A percentile compares a stretch with the other conserved stretches of the same genome.
These are phyloP conservation scores for Zapornia atra DNA, from an alignment of 2,113 vertebrate genomes.

Conservation along the genomic window DNA sequence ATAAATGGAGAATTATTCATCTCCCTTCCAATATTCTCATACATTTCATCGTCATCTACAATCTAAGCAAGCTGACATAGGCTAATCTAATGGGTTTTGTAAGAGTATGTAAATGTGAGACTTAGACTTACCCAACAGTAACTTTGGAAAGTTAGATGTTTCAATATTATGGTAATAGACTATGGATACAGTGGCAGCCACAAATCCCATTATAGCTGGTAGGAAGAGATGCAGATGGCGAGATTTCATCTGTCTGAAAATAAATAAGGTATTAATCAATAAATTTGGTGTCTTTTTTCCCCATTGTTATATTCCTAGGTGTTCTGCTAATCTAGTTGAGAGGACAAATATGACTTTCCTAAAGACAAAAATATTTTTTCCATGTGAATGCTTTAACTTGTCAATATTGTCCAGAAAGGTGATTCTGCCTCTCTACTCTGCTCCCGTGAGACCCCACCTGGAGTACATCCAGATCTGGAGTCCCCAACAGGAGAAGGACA, in stretches of 20 bases:
- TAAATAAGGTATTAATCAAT: background rate
- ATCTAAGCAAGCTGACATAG: background rate
- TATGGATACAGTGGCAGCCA: constrained; percentile 93
- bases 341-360: background rate
- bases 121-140: constrained; percentile 88
- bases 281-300: background rate
- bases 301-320: background rate
- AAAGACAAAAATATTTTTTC: background rate
- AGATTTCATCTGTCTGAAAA: constrained; percentile 78
- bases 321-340: background rate
- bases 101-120: background rate
- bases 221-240: constrained; percentile 93
- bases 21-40: background rate
- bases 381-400: background rate
- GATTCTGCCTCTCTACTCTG: no score
- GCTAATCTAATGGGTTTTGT: background rate
- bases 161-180: constrained; percentile 99
- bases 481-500: background rate
- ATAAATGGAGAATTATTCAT: background rate
- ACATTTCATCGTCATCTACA: background rate
- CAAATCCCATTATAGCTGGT: constrained; percentile 95
- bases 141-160: constrained; percentile 97
- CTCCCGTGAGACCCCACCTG: no score
- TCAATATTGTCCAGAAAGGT: background rate
- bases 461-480: no score